Percentiles rank a stretch among this genome's conserved stretches.
Evolutionary conservation across 2,888 invertebrate species (phyloP).

Genomic region (Agrenia bidenticulata): DNA sequence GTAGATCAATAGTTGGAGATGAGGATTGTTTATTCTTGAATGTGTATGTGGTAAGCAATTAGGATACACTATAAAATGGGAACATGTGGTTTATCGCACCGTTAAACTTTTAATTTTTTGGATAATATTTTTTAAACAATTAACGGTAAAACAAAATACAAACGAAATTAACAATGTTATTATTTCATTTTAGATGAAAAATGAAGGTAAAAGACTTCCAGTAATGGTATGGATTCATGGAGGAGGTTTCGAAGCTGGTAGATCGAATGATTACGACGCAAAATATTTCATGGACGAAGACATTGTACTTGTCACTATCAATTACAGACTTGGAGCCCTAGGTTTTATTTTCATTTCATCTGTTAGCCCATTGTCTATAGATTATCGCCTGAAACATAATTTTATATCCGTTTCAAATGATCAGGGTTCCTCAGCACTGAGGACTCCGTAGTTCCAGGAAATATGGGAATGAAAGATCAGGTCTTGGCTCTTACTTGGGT

Average conservation of each 20-base stretch:
- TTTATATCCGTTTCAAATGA: background rate
- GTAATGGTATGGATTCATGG: constrained; percentile 29
- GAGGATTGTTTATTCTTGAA: constrained; percentile 30
- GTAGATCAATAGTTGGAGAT: constrained; percentile 11
- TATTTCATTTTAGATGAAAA: background rate
- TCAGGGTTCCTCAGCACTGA: constrained; percentile 17
- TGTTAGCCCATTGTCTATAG: background rate
- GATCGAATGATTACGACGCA: constrained; percentile 24
- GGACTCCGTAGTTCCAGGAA: constrained; percentile 20
- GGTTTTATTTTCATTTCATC: too few species aligned
- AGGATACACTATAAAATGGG: too few species aligned
- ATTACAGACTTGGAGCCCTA: constrained; percentile 28
- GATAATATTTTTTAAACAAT: too few species aligned
- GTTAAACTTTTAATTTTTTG: too few species aligned
- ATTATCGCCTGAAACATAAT: background rate
- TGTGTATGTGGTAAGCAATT: constrained; percentile 20
- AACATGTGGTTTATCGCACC: too few species aligned
- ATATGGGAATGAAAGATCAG: constrained; percentile 29
- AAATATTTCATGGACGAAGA: constrained; percentile 34
- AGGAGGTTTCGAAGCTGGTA: constrained; percentile 17
- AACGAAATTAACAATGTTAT: background rate
- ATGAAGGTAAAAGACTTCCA: background rate
- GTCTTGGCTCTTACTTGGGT: constrained; percentile 28
- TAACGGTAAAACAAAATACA: too few species aligned
- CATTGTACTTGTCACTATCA: constrained; percentile 28